Evolutionary conservation across 2,888 invertebrate genomes (phyloP), one percentile per base, ranked within the genome.

Genomic region (Drosophila quinaria): DNA sequence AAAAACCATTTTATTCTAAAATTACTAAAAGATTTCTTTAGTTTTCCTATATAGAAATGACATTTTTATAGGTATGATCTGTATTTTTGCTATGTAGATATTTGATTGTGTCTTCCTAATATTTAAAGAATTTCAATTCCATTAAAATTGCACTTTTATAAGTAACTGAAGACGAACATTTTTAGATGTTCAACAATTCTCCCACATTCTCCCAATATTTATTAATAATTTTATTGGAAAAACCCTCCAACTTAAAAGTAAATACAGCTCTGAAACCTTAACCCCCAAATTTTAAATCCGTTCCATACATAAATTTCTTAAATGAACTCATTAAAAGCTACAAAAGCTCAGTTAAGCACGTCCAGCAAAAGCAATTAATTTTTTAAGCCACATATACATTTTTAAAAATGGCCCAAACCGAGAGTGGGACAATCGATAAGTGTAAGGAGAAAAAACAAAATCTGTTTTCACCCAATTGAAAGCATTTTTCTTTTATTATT

Each of bases 401-500:
- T 33, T 41, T 29, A 37, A 31, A 52, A 29, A 25, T 15, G 22
- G 39, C 35, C 22, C 4, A 35, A 3, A 10, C 3, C 29, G 31
- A 39, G 17, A 11, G 15, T 39, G 44, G 9, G 22, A n/a, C 9
- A 73, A 69, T 54, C 69, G 49, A 73, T 68, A 74, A 62, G 44
- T 5, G 17, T 1, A 37, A 37, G 2, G 4, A 8, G 3, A 9
- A 39, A 10, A 11, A 10, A 13, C 9, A 19, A 52, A 13, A 39
- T 37, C 68, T 39, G 42, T 78, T 77, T 64, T 42, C 75, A 77
- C 60, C 31, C 66, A 74, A 64, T 76, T 47, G 68, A 61, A 61
- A 73, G 52, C 49, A 62, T 69, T 68, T 68, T 61, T 39, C 61
- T 62, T 69, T 76, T 76, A 78, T 72, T 64, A 64, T 61, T 64